Conservation (phyloP, 2,797 vertebrate genomes). For the Halcyon chelicuti region DNA sequence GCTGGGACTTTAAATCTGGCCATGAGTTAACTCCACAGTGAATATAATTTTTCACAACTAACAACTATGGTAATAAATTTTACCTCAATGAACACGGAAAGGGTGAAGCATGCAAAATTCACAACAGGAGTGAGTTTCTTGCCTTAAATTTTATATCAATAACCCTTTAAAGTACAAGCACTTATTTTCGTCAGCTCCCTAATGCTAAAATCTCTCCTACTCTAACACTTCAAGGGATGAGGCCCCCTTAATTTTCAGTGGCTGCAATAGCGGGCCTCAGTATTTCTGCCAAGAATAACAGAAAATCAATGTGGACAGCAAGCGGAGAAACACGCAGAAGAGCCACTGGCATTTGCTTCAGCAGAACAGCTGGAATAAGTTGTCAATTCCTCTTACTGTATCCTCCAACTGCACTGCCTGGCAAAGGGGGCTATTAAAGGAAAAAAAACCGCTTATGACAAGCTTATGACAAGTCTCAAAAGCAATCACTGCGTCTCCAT, state of each 20-base stretch:
- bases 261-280: neutral
- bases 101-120: neutral
- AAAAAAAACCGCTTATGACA: neutral
- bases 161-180: neutral
- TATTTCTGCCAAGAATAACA: conserved; percentile 42
- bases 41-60: conserved; percentile 43
- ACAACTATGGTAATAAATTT: conserved; percentile 25
- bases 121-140: neutral
- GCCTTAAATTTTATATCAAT: neutral
- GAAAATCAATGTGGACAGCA: neutral
- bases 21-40: neutral
- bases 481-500: neutral
- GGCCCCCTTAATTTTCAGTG: neutral
- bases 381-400: neutral
- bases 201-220: neutral
- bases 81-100: neutral
- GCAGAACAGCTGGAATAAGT: conserved; percentile 49
- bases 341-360: conserved; percentile 2
- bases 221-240: neutral
- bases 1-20: neutral
- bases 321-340: neutral
- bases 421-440: neutral
- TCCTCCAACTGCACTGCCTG: neutral
- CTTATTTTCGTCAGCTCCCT: neutral
- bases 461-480: conserved; percentile 37